These are phyloP conservation scores for Timema cristinae DNA, from an alignment of 2,888 invertebrate genomes.

Conservation along the genomic window DNA sequence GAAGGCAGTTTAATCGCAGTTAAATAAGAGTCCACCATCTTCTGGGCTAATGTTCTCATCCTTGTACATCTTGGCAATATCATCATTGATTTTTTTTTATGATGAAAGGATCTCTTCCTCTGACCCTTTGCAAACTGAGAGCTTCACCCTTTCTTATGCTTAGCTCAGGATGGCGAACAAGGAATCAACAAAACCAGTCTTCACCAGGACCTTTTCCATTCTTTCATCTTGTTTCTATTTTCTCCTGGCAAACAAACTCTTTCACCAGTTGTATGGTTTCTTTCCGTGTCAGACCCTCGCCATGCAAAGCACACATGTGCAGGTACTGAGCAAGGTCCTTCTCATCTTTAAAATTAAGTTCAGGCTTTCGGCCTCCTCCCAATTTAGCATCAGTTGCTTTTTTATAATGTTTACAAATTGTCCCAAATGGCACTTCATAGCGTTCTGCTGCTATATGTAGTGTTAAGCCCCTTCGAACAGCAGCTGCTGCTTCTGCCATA, in stretches of 20 bases:
- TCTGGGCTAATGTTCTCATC: neutral
- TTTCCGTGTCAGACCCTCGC: neutral
- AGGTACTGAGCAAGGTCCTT: neutral
- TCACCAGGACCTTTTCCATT: constrained; percentile 4
- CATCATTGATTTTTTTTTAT: neutral
- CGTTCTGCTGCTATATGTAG: too few relatives aligned
- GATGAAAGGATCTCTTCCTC: neutral
- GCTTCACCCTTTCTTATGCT: neutral
- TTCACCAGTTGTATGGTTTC: neutral
- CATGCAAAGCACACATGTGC: neutral
- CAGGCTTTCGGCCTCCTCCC: constrained; percentile 10
- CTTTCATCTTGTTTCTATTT: too few relatives aligned
- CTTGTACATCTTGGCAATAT: neutral
- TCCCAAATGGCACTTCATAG: too few relatives aligned
- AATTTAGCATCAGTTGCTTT: too few relatives aligned
- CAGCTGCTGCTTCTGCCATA: constrained; percentile 6
- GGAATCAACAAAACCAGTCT: constrained; percentile 2
- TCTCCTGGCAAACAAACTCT: too few relatives aligned
- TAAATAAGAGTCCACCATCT: neutral
- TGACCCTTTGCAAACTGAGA: constrained; percentile 1
- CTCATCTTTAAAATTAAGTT: neutral
- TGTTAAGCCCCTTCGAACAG: too few relatives aligned
- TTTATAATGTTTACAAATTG: too few relatives aligned
- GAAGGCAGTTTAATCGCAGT: neutral
- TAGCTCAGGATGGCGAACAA: neutral